Base-by-base conservation (phyloP, 2,797 vertebrate genomes). In the Harpagifer antarcticus region DNA sequence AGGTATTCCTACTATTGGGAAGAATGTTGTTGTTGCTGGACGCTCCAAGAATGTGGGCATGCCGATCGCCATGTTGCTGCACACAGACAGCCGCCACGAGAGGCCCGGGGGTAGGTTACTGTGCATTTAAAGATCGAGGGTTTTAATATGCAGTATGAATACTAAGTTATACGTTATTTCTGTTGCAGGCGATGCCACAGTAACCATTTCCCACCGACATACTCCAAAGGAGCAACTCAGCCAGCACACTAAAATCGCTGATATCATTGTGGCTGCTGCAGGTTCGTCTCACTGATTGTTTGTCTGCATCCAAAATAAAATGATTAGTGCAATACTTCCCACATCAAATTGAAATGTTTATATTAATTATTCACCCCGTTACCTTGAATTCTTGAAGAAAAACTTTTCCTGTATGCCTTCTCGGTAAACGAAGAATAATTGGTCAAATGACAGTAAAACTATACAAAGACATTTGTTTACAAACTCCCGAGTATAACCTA, bases 21-120 rank as follows among this genome's bases (percentile, higher is more conserved):
- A 97, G 94, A 99, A 99, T 0, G 98, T 99, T 8, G 92, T 99
- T 40, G 98, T 99, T 61, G 97, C 97, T 0, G 98, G 98, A 42
- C 95, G 98, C 61, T 99, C 98, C 0, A 99, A 99, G 91, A 99
- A 99, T 0, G 98, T 99, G 14, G 98, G 98, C 1, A 99, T 99
- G 98, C 98, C 98, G 47, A 98, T 99, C 0, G 98, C 98, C 1
- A 99, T 99, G 98, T 85, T 99, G 20, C 95, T 99, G 9, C 98
- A 99, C 40, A 98, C 98, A 0, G 98, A 99, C 0, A 97, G 98
- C 3, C 86, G 92, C 0, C 98, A 99, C 0, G 98, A 99, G 79
- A 95, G 98, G 2, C 98, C 98, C 0, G 98, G 98, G 92, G 98
- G 98, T 99, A 69, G 87, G 68, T 72, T 19, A 4, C 9, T 27